phyloP scores from a whole-genome alignment of 2,888 invertebrate species.

The Hyposoter didymator region DNA sequence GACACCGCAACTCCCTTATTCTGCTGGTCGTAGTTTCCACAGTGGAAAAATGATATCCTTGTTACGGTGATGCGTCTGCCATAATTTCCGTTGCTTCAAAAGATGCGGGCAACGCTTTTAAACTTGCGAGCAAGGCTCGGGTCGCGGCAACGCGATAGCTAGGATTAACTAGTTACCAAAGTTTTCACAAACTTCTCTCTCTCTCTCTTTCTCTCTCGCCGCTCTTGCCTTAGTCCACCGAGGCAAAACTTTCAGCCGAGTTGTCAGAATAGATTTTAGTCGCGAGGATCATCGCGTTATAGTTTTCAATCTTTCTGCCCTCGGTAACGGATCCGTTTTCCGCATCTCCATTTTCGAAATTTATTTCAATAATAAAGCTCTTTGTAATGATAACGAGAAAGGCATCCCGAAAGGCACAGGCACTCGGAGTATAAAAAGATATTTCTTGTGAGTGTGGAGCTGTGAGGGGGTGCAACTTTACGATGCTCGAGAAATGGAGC shows the following conservation, averaged over 20 bases:
- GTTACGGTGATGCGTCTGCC: conserved; percentile 7
- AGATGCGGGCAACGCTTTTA: conserved; percentile 38
- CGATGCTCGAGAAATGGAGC: conserved; percentile 27
- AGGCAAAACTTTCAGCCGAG: conserved; percentile 55
- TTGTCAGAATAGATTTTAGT: conserved; percentile 66
- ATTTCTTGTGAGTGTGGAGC: neutral
- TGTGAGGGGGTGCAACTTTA: neutral
- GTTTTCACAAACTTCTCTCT: conserved; percentile 58
- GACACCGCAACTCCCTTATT: neutral
- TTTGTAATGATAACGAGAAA: neutral
- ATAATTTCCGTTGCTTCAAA: conserved; percentile 23
- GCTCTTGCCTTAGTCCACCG: neutral
- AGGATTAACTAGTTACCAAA: conserved; percentile 67
- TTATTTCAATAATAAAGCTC: conserved; percentile 36
- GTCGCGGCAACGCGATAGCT: conserved; percentile 50
- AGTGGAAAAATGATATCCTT: conserved; percentile 50
- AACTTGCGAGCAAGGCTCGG: conserved; percentile 42
- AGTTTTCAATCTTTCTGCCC: conserved; percentile 64
- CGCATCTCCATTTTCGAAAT: conserved; percentile 23
- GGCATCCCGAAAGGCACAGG: neutral
- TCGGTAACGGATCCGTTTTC: conserved; percentile 26
- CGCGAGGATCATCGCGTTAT: conserved; percentile 56
- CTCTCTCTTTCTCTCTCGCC: neutral
- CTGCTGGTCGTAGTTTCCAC: conserved; percentile 1
- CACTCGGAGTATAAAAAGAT: neutral